Evolutionary conservation across 2,797 vertebrate genomes (phyloP).

Genomic region (Hydrolagus colliei): DNA sequence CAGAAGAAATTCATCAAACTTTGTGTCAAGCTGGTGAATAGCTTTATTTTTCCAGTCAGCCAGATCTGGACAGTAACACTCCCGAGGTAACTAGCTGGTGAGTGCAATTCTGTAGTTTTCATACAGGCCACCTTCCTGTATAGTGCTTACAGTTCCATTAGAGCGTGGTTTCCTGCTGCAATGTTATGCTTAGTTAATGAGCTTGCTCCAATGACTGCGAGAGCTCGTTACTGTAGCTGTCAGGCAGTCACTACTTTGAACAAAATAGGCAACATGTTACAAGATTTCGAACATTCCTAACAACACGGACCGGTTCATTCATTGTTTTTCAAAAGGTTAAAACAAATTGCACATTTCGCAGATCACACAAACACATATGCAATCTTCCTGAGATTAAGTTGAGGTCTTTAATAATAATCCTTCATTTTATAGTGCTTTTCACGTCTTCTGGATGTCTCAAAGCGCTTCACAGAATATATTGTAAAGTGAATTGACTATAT

Average conservation of each 20-base stretch:
- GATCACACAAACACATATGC: too few species aligned
- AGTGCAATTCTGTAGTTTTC: background rate
- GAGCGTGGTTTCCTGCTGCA: background rate
- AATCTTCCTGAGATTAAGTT: too few species aligned
- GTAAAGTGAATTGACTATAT: too few species aligned
- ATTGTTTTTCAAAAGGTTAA: background rate
- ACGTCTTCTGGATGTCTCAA: too few species aligned
- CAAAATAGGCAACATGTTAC: background rate
- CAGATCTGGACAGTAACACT: background rate
- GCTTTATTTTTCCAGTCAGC: background rate
- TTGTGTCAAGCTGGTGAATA: background rate
- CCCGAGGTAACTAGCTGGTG: background rate
- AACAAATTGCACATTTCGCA: too few species aligned
- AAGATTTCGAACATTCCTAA: background rate
- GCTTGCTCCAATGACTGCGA: background rate
- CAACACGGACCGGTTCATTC: background rate
- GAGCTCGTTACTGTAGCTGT: background rate
- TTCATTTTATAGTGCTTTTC: too few species aligned
- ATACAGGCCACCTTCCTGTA: background rate
- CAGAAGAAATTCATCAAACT: background rate
- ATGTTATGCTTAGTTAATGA: background rate
- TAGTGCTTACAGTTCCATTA: background rate
- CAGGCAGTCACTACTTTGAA: background rate
- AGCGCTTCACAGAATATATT: too few species aligned
- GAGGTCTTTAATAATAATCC: too few species aligned